Base-by-base conservation (phyloP, 2,888 invertebrate species). In the Zele albiditarsus region DNA sequence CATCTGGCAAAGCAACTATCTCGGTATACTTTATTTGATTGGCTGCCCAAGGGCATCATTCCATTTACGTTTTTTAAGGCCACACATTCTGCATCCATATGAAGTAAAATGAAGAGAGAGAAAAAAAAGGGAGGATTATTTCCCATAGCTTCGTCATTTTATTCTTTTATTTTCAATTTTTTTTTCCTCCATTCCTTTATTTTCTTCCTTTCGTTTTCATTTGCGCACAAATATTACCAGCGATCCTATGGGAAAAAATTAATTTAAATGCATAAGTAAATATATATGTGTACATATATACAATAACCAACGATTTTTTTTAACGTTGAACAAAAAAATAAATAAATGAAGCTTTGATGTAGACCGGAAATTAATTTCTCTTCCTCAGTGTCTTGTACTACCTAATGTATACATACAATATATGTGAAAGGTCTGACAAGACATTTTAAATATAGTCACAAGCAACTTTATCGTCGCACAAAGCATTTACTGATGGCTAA, bases 11-110 rank as follows among this genome's bases (percentile, higher is more conserved):
- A 83, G 84, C 83, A 86, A 85, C 84, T 68, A 68, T 68, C 83
- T 80, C 83, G 80, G 83, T 84, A 85, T 86, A 86, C 86, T 86
- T 86, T 85, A 86, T 86, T 86, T 85, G 85, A 86, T 86, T 86
- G 85, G 84, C 83, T 83, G 83, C 83, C 77, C 80, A 74, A 71
- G 74, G 80, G 73, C 74, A 74, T 74, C 77, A 68, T 68, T 68
- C 53, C 68, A 68, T 68, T 68, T 53, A 68, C 63, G 63, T 68
- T 68, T 68, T 68, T 68, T 46, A 53, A 49, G 68, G 53, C 53
- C 27, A 27, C 53, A 68, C 49, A 49, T 28, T 53, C 8, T 46
- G 25, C n/a, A 20, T n/a, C 16, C 46, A 20, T 63, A 20, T 38
- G n/a, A 38, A 63, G 33, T 23, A n/a, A 63, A 20, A 31, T 2